Conservation (phyloP, 2,888 invertebrate genomes). For the Catocala nupta region DNA sequence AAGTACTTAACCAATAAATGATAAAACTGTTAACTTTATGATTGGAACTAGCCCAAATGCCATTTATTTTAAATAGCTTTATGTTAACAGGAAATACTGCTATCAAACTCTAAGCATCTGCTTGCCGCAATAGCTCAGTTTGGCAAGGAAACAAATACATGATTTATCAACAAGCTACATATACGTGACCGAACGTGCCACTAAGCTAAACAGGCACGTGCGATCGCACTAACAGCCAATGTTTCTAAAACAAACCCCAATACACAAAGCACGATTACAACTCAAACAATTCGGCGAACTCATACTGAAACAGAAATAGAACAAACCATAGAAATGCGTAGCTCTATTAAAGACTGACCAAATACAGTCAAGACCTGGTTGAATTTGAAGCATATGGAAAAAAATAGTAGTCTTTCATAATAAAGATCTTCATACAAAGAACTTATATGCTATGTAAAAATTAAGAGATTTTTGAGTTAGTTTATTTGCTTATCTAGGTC, state of each 20-base stretch:
- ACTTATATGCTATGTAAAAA: no score
- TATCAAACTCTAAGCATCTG: background rate
- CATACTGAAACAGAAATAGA: conserved; percentile 59
- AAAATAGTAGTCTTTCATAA: no score
- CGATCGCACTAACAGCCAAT: conserved; percentile 70
- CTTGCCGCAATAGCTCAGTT: conserved; percentile 1
- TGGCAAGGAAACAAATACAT: conserved; percentile 42
- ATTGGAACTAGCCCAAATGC: no score
- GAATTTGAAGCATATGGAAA: background rate
- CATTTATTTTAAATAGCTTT: no score
- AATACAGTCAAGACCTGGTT: no score
- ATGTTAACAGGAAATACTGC: background rate
- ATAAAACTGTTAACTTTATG: no score
- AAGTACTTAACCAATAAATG: no score
- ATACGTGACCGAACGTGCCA: conserved; percentile 64
- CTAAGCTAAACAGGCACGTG: conserved; percentile 81
- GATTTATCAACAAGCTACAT: conserved; percentile 60
- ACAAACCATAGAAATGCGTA: conserved; percentile 36
- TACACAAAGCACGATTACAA: conserved; percentile 67
- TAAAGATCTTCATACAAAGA: no score
- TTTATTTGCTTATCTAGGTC: no score
- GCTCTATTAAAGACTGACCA: conserved; percentile 8
- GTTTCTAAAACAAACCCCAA: conserved; percentile 80
- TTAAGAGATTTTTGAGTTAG: no score
- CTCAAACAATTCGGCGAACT: conserved; percentile 61